Base-by-base conservation (phyloP, 2,797 vertebrate genomes). In the Amblyopsis hoosieri region DNA sequence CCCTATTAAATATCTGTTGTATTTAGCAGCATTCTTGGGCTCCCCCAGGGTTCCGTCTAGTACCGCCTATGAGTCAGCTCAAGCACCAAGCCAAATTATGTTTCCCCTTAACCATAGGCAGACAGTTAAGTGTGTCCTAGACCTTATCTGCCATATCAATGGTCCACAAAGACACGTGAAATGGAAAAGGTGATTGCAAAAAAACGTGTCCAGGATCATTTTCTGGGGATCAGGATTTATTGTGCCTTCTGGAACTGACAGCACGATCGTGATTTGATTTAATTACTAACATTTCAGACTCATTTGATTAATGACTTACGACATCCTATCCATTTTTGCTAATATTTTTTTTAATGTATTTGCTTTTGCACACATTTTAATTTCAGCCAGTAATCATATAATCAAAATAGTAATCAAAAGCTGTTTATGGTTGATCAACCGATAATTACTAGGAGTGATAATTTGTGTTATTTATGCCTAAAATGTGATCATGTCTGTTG, bases 301-400 rank as follows among this genome's bases (percentile, higher is more conserved):
- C 10, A 4, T 70, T 60, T 48, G 54, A 68, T 70, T 71, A 45
- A 45, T 17, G 49, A 51, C 17, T 56, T 51, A 17, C 57, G 37
- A 29, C 3, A 66, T 45, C 49, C 33, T 45, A 14, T 19, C n/a
- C 45, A 65, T 73, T 72, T 67, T 66, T 9, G 7, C 8, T 42
- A 9, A 42, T 42, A 42, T 9, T 37, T 37, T 37, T 19, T 37
- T 37, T 6, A 37, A 42, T 42, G 7, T 42, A 42, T 42, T 42
- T 42, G 1, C 17, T 64, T 63, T 33, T 52, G 37, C 31, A 31
- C 49, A 66, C 50, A 59, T 76, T 73, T 66, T 46, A 56, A 42
- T 71, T 54, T 73, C 74, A 81, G 85, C 75, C 67, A 17, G 12
- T 80, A 81, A 84, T 77, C 66, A 64, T 15, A 68, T 67, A 11